phyloP scores from a whole-genome alignment of 2,888 invertebrate genomes.

The Periphyllus acericola region DNA sequence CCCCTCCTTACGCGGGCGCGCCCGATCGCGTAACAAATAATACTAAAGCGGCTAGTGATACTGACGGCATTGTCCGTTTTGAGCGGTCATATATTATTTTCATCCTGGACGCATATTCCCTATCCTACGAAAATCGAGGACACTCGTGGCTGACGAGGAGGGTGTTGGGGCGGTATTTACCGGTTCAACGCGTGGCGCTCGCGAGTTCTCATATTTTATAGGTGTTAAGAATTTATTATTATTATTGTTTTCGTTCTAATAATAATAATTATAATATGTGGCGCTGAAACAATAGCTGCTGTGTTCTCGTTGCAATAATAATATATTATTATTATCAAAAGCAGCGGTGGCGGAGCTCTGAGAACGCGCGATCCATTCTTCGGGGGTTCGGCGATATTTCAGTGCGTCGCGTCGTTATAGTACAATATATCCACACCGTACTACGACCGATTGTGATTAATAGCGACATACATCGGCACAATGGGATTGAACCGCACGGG shows the following conservation, averaged over 20 bases:
- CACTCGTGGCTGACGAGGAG: too few relatives aligned
- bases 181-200: not conserved
- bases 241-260: not conserved
- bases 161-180: not conserved
- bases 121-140: too few relatives aligned
- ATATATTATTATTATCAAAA: slow-evolving; percentile 13
- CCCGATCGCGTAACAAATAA: too few relatives aligned
- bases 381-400: slow-evolving; percentile 1
- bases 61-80: too few relatives aligned
- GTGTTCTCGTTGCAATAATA: slow-evolving; percentile 9
- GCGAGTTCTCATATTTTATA: not conserved
- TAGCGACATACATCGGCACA: slow-evolving; percentile 11
- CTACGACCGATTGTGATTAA: slow-evolving; percentile 18
- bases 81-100: too few relatives aligned
- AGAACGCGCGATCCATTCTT: slow-evolving; percentile 18
- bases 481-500: slow-evolving; percentile 12
- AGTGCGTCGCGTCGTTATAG: not conserved
- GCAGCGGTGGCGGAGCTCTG: not conserved
- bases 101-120: too few relatives aligned
- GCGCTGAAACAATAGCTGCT: not conserved
- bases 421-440: not conserved
- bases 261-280: not conserved
- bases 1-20: too few relatives aligned
- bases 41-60: too few relatives aligned
- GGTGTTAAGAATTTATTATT: not conserved